These are phyloP conservation scores for Ctena decussata DNA, from an alignment of 2,888 invertebrate species.

Conservation along the genomic window DNA sequence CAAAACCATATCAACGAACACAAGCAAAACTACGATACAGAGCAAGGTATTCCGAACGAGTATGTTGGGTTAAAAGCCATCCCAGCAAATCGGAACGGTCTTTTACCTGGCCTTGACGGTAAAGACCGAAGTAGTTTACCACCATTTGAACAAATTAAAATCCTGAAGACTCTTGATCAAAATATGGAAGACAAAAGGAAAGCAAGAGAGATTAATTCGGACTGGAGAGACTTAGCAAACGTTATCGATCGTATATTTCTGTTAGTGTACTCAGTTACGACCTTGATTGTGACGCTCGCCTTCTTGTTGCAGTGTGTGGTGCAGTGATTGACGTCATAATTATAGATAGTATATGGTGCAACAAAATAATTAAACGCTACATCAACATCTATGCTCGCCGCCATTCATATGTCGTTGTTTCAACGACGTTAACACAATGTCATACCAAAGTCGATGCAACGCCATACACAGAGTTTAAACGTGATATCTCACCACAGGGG, in stretches of 20 bases:
- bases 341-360: no score
- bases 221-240: constrained; percentile 71
- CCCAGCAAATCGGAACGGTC: neutral
- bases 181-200: constrained; percentile 48
- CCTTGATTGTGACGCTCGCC: constrained; percentile 57
- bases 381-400: no score
- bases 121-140: neutral
- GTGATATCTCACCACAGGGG: no score
- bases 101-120: neutral
- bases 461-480: no score
- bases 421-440: no score
- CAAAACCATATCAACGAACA: neutral
- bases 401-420: no score
- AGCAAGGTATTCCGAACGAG: neutral
- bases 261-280: constrained; percentile 59
- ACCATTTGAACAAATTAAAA: constrained; percentile 40
- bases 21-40: neutral
- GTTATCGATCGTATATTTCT: constrained; percentile 70
- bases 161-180: constrained; percentile 58
- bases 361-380: no score
- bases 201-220: constrained; percentile 57
- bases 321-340: no score
- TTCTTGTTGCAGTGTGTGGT: constrained; percentile 55
- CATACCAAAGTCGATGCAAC: no score
- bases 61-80: neutral